Evolutionary conservation across 2,888 invertebrate genomes (phyloP).

Genomic region (Apodemia duryi): DNA sequence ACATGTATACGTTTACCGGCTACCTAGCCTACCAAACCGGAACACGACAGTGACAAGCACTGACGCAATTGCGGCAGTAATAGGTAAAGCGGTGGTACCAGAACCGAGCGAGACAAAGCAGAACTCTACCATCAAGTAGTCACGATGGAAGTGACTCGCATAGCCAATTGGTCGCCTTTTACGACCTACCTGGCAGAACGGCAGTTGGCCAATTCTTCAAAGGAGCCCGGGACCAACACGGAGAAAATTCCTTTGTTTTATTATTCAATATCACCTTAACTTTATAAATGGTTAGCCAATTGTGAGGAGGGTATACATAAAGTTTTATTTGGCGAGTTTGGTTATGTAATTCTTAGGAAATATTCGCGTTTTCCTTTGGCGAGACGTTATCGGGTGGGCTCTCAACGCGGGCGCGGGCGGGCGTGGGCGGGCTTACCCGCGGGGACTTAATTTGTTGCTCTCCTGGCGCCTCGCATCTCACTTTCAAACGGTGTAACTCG

Average conservation of each 20-base stretch:
- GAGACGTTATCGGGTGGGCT: slow-evolving; percentile 69
- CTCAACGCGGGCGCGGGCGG: slow-evolving; percentile 51
- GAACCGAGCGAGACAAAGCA: too few relatives aligned
- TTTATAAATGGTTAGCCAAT: neutral
- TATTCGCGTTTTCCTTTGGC: slow-evolving; percentile 73
- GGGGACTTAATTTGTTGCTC: slow-evolving; percentile 79
- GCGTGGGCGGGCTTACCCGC: slow-evolving; percentile 62
- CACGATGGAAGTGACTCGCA: too few relatives aligned
- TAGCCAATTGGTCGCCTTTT: too few relatives aligned
- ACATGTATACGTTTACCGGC: too few relatives aligned
- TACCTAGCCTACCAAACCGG: too few relatives aligned
- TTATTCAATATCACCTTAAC: neutral
- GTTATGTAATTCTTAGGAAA: slow-evolving; percentile 70
- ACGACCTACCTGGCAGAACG: too few relatives aligned
- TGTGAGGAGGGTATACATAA: neutral
- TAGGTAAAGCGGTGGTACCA: too few relatives aligned
- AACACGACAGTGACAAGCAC: too few relatives aligned
- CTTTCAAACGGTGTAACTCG: slow-evolving; percentile 77
- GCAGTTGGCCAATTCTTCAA: too few relatives aligned
- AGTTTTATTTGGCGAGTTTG: slow-evolving; percentile 43
- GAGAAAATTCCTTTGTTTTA: neutral
- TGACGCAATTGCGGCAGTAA: too few relatives aligned
- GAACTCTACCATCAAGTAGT: too few relatives aligned
- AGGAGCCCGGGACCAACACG: too few relatives aligned
- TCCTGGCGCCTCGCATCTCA: slow-evolving; percentile 77